phyloP scores from a whole-genome alignment of 2,888 invertebrate species.

The Aleiodes testaceus region DNA sequence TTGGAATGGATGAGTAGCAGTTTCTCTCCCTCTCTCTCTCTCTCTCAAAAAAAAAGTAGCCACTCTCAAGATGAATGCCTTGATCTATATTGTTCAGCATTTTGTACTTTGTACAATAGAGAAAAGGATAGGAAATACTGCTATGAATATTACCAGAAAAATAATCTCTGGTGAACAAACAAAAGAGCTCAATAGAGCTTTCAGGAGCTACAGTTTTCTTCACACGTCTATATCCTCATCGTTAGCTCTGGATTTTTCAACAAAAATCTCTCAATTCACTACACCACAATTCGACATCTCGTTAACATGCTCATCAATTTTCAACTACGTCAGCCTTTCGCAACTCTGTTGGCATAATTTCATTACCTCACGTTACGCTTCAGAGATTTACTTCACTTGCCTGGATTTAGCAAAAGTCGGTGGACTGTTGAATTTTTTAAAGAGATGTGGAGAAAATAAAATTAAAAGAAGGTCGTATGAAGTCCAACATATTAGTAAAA shows the following conservation, averaged over 20 bases:
- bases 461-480: too few relatives aligned
- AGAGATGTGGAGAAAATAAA: too few relatives aligned
- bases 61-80: slow-evolving; percentile 23
- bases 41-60: slow-evolving; percentile 16
- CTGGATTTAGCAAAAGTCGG: slow-evolving; percentile 14
- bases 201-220: background rate
- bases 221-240: background rate
- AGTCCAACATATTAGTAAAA: background rate
- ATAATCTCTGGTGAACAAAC: slow-evolving; percentile 30
- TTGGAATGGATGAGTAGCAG: slow-evolving; percentile 29
- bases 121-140: background rate
- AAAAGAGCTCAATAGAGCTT: background rate
- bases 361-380: slow-evolving; percentile 55
- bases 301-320: slow-evolving; percentile 60
- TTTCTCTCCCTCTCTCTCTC: too few relatives aligned
- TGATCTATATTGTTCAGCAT: slow-evolving; percentile 3
- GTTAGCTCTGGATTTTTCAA: background rate
- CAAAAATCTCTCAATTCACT: slow-evolving; percentile 49
- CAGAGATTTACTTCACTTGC: slow-evolving; percentile 43
- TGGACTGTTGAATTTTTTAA: too few relatives aligned
- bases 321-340: slow-evolving; percentile 56
- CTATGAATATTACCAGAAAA: slow-evolving; percentile 43
- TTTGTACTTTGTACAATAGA: background rate
- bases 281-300: slow-evolving; percentile 57
- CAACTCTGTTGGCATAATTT: slow-evolving; percentile 52